Evolutionary conservation across 2,113 vertebrate genomes (phyloP).

Genomic region (Osmerus eperlanus): DNA sequence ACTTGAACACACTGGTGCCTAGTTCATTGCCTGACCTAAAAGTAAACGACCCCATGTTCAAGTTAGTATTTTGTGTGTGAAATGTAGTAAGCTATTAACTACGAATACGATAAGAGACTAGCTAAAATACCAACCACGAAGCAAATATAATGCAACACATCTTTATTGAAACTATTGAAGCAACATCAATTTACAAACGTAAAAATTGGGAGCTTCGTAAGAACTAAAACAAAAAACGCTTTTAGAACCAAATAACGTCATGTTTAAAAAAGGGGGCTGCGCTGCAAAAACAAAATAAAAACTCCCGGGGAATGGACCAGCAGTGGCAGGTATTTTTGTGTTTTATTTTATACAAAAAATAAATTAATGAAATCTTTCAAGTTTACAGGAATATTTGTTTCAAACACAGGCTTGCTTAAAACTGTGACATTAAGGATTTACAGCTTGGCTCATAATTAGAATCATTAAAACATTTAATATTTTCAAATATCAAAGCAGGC

Average conservation of each 20-base stretch:
- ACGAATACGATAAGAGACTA: not conserved
- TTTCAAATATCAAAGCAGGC: constrained; percentile 64
- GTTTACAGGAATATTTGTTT: constrained; percentile 75
- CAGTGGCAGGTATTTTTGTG: constrained; percentile 60
- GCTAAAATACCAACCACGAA: constrained; percentile 42
- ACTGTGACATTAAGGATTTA: constrained; percentile 57
- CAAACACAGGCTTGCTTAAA: constrained; percentile 62
- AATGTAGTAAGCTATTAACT: constrained; percentile 42
- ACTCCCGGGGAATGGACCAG: constrained; percentile 72
- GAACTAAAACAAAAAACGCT: constrained; percentile 59
- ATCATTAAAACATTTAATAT: constrained; percentile 53
- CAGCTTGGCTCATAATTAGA: constrained; percentile 58
- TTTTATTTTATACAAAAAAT: constrained; percentile 73
- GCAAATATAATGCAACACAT: constrained; percentile 72
- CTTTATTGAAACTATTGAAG: constrained; percentile 80
- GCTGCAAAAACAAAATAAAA: constrained; percentile 44
- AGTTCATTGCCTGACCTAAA: constrained; percentile 8
- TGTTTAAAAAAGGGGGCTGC: constrained; percentile 34
- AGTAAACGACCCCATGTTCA: not conserved
- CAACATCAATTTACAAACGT: constrained; percentile 76
- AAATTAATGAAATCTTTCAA: constrained; percentile 80
- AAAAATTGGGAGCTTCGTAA: constrained; percentile 62
- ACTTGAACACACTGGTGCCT: constrained; percentile 28
- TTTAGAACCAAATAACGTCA: constrained; percentile 60
- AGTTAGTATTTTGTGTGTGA: constrained; percentile 56